Conservation (phyloP, 1,140 invertebrate genomes). For the Drosophila bipectinata region DNA sequence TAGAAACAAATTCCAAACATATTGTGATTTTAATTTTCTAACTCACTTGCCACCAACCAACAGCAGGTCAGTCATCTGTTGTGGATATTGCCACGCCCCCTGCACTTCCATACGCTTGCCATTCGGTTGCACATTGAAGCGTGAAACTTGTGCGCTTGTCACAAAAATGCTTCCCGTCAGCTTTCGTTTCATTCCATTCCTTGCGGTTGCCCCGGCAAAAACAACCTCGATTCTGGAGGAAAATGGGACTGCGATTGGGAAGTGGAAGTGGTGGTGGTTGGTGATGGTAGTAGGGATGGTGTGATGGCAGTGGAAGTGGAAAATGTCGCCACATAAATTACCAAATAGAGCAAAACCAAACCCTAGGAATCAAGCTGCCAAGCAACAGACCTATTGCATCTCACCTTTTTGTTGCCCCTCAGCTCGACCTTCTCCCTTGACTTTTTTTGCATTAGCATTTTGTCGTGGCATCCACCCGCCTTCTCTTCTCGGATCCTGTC, state of each 20-base stretch:
- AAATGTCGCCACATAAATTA: constrained; percentile 72
- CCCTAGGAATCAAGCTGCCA: constrained; percentile 48
- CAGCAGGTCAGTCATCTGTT: constrained; percentile 44
- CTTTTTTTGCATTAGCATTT: constrained; percentile 64
- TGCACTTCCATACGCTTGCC: constrained; percentile 18
- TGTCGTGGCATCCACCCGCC: constrained; percentile 2
- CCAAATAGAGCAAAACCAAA: constrained; percentile 57
- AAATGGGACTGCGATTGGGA: not conserved
- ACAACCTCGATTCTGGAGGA: constrained; percentile 10
- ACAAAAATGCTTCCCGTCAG: constrained; percentile 77
- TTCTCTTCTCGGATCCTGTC: not conserved
- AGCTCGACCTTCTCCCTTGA: constrained; percentile 1
- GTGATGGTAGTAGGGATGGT: not conserved
- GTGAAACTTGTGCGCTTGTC: constrained; percentile 79
- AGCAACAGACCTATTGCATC: constrained; percentile 51
- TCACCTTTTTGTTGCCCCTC: constrained; percentile 36
- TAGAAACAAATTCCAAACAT: constrained; percentile 50
- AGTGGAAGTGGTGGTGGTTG: not conserved
- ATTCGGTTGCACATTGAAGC: constrained; percentile 68
- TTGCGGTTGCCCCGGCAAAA: constrained; percentile 37
- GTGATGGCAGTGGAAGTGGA: not conserved
- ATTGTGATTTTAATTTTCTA: constrained; percentile 66
- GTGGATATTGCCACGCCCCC: constrained; percentile 1
- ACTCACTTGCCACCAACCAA: constrained; percentile 22
- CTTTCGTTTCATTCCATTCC: constrained; percentile 43